Evolutionary conservation across 2,797 vertebrate species (phyloP).

Genomic region (Typhlichthys subterraneus): DNA sequence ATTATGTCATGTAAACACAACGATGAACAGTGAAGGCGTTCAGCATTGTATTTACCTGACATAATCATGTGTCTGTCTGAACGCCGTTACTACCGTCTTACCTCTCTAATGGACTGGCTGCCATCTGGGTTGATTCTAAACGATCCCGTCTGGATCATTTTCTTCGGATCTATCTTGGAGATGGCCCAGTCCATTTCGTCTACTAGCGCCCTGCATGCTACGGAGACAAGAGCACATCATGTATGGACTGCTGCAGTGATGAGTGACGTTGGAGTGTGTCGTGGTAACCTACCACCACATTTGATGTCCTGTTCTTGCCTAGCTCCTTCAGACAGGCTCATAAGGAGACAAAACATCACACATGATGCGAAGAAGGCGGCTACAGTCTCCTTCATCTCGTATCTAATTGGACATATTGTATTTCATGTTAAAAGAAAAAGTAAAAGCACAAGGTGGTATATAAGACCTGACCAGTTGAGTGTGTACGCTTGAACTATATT

Average conservation of each 20-base stretch:
- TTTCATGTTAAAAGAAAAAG: conserved; percentile 1
- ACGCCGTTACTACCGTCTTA: conserved; percentile 57
- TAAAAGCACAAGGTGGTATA: background rate
- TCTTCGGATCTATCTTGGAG: conserved; percentile 89
- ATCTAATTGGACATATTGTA: conserved; percentile 37
- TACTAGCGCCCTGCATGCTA: conserved; percentile 93
- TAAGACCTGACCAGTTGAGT: background rate
- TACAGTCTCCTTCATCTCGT: conserved; percentile 65
- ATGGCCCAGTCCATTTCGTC: conserved; percentile 97
- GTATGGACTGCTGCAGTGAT: background rate
- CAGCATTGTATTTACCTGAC: no score
- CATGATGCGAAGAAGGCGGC: conserved; percentile 54
- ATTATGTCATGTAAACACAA: background rate
- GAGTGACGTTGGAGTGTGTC: background rate
- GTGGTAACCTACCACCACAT: conserved; percentile 84
- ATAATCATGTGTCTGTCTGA: conserved; percentile 1
- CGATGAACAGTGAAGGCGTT: no score
- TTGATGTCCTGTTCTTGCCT: conserved; percentile 89
- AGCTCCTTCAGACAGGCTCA: conserved; percentile 67
- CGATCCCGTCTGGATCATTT: conserved; percentile 93
- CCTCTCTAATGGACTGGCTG: conserved; percentile 92
- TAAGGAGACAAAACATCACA: conserved; percentile 67
- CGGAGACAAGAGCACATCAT: background rate
- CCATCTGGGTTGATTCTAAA: conserved; percentile 97
- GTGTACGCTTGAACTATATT: background rate